These are phyloP conservation scores for Pygoscelis adeliae DNA, from an alignment of 2,113 vertebrate genomes.

Conservation along the genomic window DNA sequence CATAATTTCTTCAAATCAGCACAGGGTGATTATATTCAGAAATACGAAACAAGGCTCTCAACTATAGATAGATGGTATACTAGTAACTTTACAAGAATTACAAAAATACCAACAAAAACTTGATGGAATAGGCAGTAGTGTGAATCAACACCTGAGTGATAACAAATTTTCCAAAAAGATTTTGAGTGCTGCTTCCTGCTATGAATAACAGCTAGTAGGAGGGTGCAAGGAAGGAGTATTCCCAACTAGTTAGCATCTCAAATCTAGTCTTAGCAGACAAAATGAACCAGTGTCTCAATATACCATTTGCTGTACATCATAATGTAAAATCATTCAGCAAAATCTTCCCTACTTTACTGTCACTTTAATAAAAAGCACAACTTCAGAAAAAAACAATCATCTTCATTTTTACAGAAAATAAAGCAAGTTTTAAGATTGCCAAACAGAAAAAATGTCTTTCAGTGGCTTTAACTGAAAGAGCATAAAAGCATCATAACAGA, in stretches of 20 bases:
- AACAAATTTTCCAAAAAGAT: neutral
- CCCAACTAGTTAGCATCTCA: neutral
- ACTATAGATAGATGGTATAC: neutral
- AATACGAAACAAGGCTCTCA: neutral
- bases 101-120: neutral
- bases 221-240: slow-evolving; percentile 32
- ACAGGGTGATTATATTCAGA: neutral
- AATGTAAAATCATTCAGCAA: neutral
- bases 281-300: neutral
- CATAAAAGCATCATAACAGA: neutral
- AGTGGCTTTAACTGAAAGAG: neutral
- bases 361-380: neutral
- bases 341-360: neutral
- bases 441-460: neutral
- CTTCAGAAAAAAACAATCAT: neutral
- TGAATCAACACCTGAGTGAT: slow-evolving; percentile 8
- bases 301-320: neutral
- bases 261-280: neutral
- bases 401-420: neutral
- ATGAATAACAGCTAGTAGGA: slow-evolving; percentile 41
- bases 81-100: neutral
- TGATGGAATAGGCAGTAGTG: neutral
- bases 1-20: neutral
- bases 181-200: neutral
- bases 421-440: neutral